Base-by-base conservation (phyloP, 2,797 vertebrate species). In the Fistularia commersonii region DNA sequence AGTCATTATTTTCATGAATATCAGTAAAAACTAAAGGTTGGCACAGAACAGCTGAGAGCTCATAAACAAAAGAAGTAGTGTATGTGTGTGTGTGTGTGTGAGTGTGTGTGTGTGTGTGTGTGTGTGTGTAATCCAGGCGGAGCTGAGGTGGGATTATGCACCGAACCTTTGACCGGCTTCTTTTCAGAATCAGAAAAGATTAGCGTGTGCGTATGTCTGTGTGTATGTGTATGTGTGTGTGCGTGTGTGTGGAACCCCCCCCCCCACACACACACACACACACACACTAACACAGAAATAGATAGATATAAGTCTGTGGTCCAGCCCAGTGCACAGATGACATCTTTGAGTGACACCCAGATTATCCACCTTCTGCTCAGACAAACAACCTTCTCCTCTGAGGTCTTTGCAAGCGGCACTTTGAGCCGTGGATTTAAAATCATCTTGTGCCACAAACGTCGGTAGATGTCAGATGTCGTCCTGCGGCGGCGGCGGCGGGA, bases 131-230 rank as follows among this genome's bases (percentile, higher is more conserved):
- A 87, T 84, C 83, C 60, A 67, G 60, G 69, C 64, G 69, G 74
- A 79, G 39, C 38, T 66, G 79, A 85, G 66, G 76, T 79, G 64
- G 78, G 80, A 86, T 89, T 87, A 88, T 60, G 66, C 31, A 23
- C 49, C 51, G 49, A 82, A 86, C 77, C 82, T 84, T 81, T 82
- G 81, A 80, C 85, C 80, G 62, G 72, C 79, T 86, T 86, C 70
- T 81, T 57, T 65, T 52, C 1, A 61, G 74, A 87, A 86, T 87
- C 79, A 82, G 69, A 51, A 77, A 72, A 78, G 82, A 83, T 88
- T 88, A 87, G 66, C 3, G 45, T 64, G 50, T 32, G 52, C 66
- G 59, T 57, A 15, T 42, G 32, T 64, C 51, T 51, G 71, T 74
- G 61, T 64, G n/a, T n/a, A n/a, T n/a, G n/a, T n/a, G n/a, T n/a